A percentile compares a stretch with the other conserved stretches of the same genome.
Conservation (phyloP, 2,888 invertebrate genomes). For the Miltochrista miniata region DNA sequence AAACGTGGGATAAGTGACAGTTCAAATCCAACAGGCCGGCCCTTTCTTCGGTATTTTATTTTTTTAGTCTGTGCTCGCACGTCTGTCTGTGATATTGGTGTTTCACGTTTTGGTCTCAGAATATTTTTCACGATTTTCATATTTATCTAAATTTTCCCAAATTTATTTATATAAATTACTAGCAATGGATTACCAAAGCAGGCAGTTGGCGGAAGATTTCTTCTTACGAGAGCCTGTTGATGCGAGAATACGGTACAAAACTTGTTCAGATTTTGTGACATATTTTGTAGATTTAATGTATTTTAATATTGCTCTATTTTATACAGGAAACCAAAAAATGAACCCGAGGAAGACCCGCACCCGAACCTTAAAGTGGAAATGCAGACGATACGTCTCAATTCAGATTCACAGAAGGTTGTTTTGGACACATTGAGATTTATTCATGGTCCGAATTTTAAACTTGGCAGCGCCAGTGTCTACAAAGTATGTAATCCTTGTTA, state of each 20-base stretch:
- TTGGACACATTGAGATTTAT: slow-evolving; percentile 89
- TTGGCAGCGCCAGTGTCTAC: slow-evolving; percentile 82
- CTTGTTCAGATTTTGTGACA: neutral
- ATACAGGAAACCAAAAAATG: slow-evolving; percentile 67
- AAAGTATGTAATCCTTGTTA: slow-evolving; percentile 62
- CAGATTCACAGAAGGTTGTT: slow-evolving; percentile 88
- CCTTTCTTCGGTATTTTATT: too few relatives aligned
- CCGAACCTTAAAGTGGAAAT: slow-evolving; percentile 88
- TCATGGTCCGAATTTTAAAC: slow-evolving; percentile 87
- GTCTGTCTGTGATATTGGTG: too few relatives aligned
- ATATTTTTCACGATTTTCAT: too few relatives aligned
- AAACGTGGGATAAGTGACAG: too few relatives aligned
- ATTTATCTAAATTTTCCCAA: too few relatives aligned
- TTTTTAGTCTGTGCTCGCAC: too few relatives aligned
- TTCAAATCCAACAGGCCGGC: too few relatives aligned
- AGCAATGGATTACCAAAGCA: slow-evolving; percentile 83
- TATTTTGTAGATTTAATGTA: neutral
- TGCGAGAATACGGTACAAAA: slow-evolving; percentile 82
- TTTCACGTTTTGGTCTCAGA: too few relatives aligned
- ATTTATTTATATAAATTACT: too few relatives aligned
- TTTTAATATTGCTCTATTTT: slow-evolving; percentile 13
- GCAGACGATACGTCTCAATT: slow-evolving; percentile 87
- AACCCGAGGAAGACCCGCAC: slow-evolving; percentile 73
- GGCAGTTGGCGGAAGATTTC: slow-evolving; percentile 85
- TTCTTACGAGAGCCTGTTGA: slow-evolving; percentile 85